Evolutionary conservation across 2,113 vertebrate genomes (phyloP).

Genomic region (Narcine bancroftii): DNA sequence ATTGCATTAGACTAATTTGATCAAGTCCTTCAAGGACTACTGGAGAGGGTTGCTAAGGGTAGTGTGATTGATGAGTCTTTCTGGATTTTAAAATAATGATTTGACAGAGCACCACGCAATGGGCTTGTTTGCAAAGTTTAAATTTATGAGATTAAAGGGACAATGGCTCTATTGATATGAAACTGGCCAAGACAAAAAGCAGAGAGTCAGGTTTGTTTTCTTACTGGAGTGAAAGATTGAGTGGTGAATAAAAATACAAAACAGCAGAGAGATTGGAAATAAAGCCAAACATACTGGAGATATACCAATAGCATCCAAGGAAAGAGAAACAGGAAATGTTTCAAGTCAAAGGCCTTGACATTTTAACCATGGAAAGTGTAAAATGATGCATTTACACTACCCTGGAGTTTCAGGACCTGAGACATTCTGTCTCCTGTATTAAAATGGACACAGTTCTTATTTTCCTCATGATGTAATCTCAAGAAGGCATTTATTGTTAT

Average conservation of each 20-base stretch:
- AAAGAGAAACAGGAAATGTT: too few species aligned
- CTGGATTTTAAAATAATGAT: background rate
- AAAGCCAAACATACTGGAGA: too few species aligned
- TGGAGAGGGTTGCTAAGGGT: background rate
- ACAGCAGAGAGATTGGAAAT: too few species aligned
- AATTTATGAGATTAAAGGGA: background rate
- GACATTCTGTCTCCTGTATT: background rate
- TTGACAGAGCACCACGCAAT: background rate
- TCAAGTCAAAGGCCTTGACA: background rate
- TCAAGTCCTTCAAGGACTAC: background rate
- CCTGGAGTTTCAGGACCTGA: background rate
- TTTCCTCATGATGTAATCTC: background rate
- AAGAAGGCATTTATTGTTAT: background rate
- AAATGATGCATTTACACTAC: background rate
- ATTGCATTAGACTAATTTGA: background rate
- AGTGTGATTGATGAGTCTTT: background rate
- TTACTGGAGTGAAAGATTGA: background rate
- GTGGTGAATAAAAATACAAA: background rate
- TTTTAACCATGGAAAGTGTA: too few species aligned
- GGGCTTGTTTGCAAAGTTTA: background rate
- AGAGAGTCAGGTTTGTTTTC: background rate
- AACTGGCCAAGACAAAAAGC: background rate
- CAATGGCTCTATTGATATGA: background rate
- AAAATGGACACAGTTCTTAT: background rate
- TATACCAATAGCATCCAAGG: too few species aligned